phyloP scores from a whole-genome alignment of 2,888 invertebrate species.

The Phyllotreta cruciferae region DNA sequence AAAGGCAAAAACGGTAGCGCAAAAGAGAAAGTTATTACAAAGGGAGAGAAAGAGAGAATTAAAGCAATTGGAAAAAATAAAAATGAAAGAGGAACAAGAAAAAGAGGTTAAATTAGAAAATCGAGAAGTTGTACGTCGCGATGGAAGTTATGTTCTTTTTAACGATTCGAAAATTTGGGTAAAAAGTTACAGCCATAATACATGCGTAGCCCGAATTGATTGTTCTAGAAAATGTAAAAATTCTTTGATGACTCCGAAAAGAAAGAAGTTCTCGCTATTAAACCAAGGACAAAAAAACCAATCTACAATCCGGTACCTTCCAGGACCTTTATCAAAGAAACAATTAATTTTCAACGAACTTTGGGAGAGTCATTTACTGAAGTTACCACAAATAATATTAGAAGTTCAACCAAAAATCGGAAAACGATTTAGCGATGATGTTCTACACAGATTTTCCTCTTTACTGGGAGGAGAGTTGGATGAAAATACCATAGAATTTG shows the following conservation, averaged over 20 bases:
- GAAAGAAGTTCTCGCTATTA: conserved; percentile 55
- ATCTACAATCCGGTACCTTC: conserved; percentile 61
- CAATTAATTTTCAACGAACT: conserved; percentile 58
- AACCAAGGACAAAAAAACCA: conserved; percentile 53
- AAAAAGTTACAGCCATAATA: conserved; percentile 30
- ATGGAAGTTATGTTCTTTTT: conserved; percentile 44
- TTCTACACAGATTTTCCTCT: conserved; percentile 60
- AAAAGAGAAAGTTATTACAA: conserved; percentile 61
- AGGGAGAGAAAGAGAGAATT: conserved; percentile 36
- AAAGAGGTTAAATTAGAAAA: conserved; percentile 7
- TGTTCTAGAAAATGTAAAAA: conserved; percentile 58
- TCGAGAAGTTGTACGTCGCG: conserved; percentile 6
- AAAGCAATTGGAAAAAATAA: conserved; percentile 32
- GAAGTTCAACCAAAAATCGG: conserved; percentile 63
- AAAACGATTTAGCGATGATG: conserved; percentile 60
- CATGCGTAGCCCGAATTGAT: conserved; percentile 42
- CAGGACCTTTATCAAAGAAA: conserved; percentile 66
- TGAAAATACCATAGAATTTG: conserved; percentile 65
- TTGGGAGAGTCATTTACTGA: conserved; percentile 61
- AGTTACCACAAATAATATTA: conserved; percentile 63
- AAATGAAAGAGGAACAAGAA: conserved; percentile 17
- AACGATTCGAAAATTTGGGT: conserved; percentile 47
- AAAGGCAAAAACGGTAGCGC: conserved; percentile 64
- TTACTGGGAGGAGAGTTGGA: conserved; percentile 59
- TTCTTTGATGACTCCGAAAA: conserved; percentile 13